These are phyloP conservation scores for Thymallus thymallus DNA, from an alignment of 2,113 vertebrate genomes.

Conservation along the genomic window DNA sequence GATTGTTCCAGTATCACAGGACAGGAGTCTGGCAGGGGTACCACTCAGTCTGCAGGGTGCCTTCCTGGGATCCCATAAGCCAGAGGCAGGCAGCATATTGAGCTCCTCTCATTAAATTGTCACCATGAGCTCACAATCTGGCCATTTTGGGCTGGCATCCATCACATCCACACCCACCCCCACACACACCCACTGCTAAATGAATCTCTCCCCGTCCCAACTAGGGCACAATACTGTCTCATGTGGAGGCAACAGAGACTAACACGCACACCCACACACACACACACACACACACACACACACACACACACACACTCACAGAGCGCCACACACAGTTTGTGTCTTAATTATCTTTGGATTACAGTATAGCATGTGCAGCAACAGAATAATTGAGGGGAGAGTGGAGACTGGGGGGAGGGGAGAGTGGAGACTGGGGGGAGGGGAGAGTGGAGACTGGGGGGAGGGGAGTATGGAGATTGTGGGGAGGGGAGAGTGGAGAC, in stretches of 20 bases:
- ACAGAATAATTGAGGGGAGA: slow-evolving; percentile 1
- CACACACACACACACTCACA: no score
- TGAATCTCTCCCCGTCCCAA: slow-evolving; percentile 27
- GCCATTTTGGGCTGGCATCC: slow-evolving; percentile 47
- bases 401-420: not conserved
- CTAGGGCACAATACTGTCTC: slow-evolving; percentile 46
- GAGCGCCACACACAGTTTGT: no score
- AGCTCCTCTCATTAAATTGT: slow-evolving; percentile 56
- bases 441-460: no score
- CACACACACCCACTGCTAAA: slow-evolving; percentile 19
- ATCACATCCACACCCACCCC: slow-evolving; percentile 25
- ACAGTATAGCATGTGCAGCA: slow-evolving; percentile 15
- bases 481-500: not conserved
- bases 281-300: no score
- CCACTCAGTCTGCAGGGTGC: no score
- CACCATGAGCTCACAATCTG: slow-evolving; percentile 57
- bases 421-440: slow-evolving; percentile 14
- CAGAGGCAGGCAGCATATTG: slow-evolving; percentile 55
- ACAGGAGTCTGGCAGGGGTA: no score
- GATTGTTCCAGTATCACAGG: no score
- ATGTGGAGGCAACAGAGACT: slow-evolving; percentile 27
- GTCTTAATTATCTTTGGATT: no score
- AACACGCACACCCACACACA: slow-evolving; percentile 12
- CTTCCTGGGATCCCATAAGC: no score
- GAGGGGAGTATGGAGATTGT: not conserved